These are phyloP conservation scores for Carduelis carduelis DNA, from an alignment of 2,797 vertebrate species.

Conservation along the genomic window DNA sequence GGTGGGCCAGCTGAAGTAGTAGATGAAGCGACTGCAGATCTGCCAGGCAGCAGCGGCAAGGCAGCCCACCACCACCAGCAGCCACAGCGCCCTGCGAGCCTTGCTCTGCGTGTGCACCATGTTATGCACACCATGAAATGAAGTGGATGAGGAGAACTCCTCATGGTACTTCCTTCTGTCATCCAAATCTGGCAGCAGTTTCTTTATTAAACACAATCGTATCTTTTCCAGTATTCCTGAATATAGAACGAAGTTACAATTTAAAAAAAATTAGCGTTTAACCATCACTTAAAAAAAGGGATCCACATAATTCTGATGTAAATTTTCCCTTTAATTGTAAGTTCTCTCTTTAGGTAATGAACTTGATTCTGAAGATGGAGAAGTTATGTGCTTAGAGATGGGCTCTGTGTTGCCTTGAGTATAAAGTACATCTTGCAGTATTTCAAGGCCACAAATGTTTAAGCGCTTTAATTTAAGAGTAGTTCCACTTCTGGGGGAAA, in stretches of 20 bases:
- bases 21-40: constrained; percentile 64
- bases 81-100: constrained; percentile 64
- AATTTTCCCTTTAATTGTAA: neutral
- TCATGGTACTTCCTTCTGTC: constrained; percentile 66
- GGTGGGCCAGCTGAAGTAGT: constrained; percentile 78
- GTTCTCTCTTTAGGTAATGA: neutral
- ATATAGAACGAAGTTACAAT: neutral
- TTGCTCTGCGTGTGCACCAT: constrained; percentile 54
- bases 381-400: neutral
- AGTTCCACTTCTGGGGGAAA: neutral
- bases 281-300: neutral
- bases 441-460: neutral
- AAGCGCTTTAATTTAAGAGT: neutral
- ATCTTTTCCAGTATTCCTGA: constrained; percentile 70
- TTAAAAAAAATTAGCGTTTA: neutral
- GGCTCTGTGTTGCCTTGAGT: neutral
- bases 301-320: neutral
- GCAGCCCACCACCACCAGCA: constrained; percentile 57
- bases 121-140: constrained; percentile 74
- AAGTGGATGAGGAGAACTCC: constrained; percentile 73
- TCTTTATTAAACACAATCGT: constrained; percentile 56
- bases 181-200: constrained; percentile 38
- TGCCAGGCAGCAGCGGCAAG: constrained; percentile 62
- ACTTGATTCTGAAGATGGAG: neutral
- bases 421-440: neutral